Evolutionary conservation across 2,888 invertebrate species (phyloP), one percentile per base, ranked within the genome.

Genomic region (Tetanocera ferruginea): DNA sequence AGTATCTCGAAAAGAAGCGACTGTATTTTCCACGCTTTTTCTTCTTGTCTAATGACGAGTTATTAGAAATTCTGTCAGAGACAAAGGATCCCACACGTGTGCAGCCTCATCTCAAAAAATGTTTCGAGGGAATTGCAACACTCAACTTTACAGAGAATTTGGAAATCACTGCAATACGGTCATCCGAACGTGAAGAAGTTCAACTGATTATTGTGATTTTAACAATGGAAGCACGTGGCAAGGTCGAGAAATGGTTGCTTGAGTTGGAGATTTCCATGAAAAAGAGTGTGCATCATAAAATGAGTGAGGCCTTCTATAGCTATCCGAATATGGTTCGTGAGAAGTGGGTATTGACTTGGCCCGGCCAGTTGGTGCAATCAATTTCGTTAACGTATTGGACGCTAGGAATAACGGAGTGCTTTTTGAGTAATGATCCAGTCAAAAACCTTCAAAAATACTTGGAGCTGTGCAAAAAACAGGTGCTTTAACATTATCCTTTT

Each of bases 61-160:
- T 98, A 79, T 91, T 98, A 78, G 98, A 98, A 90, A 98, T 98
- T 81, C 91, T 98, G n/a, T 98, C 98, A 0, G 98, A 98, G 90
- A 98, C 98, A 0, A 98, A 98, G 90, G 98, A 98, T 91, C 98
- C 98, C 0, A 96, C 95, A 81, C 93, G 96, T 64, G 98, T 98
- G 6, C 98, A 98, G 87, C 98, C 98, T 31, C 98, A 98, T 90
- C 91, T 98, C 83, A 98, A 97, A 91, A 98, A 98, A 89, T 98
- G 98, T 87, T 98, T 96, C 91, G 98, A 98, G 89, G 98, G 97
- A 6, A 98, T 98, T 80, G 95, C 96, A 17, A 94, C 93, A 79
- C 90, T 98, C 51, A 93, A 93, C 19, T 98, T 98, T 88, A 97
- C 96, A 25, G 94, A 94, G 70, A 95, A 96, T n/a, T 89, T 97